Evolutionary conservation across 2,888 invertebrate genomes (phyloP), one percentile per base, ranked within the genome.

Genomic region (Ellobium chinense): DNA sequence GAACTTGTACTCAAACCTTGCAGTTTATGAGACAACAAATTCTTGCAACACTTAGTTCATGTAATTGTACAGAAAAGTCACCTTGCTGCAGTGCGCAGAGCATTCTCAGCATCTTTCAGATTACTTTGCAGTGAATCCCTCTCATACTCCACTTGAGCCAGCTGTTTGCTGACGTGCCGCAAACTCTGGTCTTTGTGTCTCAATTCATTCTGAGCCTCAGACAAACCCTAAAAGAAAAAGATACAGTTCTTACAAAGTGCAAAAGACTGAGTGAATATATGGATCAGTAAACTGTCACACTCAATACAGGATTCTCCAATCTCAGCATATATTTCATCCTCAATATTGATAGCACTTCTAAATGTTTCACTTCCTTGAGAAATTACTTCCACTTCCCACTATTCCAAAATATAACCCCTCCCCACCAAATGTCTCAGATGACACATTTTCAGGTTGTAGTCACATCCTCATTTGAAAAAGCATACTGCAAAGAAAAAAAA

Each of bases 21-120:
- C n/a, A n/a, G n/a, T n/a, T n/a, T n/a, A n/a, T n/a, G n/a, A n/a
- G n/a, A n/a, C n/a, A n/a, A n/a, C n/a, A n/a, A 12, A n/a, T 12
- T 66, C n/a, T 12, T 34, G 12, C 29, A 27, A n/a, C n/a, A 66
- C 31, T 29, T 14, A 27, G 7, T 1, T 12, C 14, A 21, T 39
- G 27, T 24, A n/a, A 24, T 21, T 34, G 18, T 12, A 29, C 12
- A 29, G 29, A 31, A 24, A 36, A 36, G 83, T 82, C 80, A 91
- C 91, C 86, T 91, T 66, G 88, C 87, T 1, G 89, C 90, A 46
- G 90, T 90, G 63, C 87, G 87, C n/a, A 92, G 86, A 5, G 92
- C 90, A 72, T 88, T 89, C 83, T 92, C 92, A 7, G 91, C 91
- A 86, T 92, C 92, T 31, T 81, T 82, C 31, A 92, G 82, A 75